Evolutionary conservation across 2,113 vertebrate species (phyloP), one percentile per base, ranked within the genome.

Genomic region (Vulpes vulpes): DNA sequence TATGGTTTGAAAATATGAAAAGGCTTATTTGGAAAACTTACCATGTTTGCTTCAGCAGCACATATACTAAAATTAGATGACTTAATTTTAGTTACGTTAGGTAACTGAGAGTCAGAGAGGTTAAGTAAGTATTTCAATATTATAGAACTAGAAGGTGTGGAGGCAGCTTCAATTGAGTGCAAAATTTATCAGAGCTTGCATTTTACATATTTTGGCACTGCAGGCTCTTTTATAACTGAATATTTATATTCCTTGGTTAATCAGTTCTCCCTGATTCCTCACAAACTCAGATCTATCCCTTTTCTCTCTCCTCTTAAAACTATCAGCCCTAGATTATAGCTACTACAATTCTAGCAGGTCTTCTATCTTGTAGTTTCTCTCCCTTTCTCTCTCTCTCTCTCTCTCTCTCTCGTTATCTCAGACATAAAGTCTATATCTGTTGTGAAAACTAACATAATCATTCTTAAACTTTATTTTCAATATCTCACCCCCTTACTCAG

Each of bases 101-200:
- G 32, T 76, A 93, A 91, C 20, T 22, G 85, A 62, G 71, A 23
- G 7, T 97, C 49, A 91, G 65, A 85, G 22, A 93, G 53, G 64
- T 93, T 35, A 88, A 95, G 69, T 93, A 94, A 95, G 2, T 94
- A 15, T 78, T 96, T 43, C 25, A 91, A 9, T 64, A 76, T 91
- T 85, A 64, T 64, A 95, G 51, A 95, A 35, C 62, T 93, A 62
- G 57, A 80, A 94, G 32, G 0, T 94, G 32, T 82, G 53, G 27
- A 64, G 43, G 59, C 17, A 85, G 27, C 30, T 87, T 91, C n/a
- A 76, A 19, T 53, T 89, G 59, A 85, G 43, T 71, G 30, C 20
- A 96, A n/a, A 91, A 93, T 92, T 95, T 88, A 81, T 94, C 93
- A 85, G 71, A 94, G 25, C 16, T 93, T 89, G 32, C 25, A 91